These are phyloP conservation scores for Corella eumyota DNA, from an alignment of 23 tunicate species.

Conservation along the genomic window DNA sequence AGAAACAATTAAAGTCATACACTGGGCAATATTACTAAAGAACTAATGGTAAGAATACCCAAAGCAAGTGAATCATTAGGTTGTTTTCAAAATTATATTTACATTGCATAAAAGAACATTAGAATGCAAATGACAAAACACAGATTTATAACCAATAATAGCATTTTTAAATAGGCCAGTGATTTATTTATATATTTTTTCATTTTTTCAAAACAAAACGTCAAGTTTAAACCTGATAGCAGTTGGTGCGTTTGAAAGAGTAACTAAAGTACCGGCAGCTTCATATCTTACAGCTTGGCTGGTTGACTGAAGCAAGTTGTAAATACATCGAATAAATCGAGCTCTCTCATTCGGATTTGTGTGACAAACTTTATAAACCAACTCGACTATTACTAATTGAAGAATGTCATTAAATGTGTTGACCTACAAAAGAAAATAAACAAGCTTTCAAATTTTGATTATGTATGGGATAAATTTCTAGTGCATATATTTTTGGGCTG, in stretches of 20 bases:
- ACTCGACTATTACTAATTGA: constrained; percentile 95
- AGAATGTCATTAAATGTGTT: constrained; percentile 96
- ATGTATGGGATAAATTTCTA: background rate
- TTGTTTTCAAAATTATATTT: too few species aligned
- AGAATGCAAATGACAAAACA: too few species aligned
- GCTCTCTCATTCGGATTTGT: constrained; percentile 93
- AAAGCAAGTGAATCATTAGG: background rate
- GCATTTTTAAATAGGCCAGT: too few species aligned
- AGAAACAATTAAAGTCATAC: background rate
- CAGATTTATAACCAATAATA: too few species aligned
- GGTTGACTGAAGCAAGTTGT: constrained; percentile 90
- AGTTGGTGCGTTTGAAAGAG: constrained; percentile 93
- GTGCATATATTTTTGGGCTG: background rate
- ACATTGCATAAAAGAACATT: too few species aligned
- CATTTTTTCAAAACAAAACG: too few species aligned
- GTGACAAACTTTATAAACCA: constrained; percentile 98
- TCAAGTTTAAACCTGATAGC: constrained; percentile 95
- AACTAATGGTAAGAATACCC: background rate
- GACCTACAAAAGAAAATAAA: constrained; percentile 36
- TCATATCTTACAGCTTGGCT: constrained; percentile 98
- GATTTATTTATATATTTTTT: too few species aligned
- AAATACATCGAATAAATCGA: constrained; percentile 95
- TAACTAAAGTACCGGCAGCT: constrained; percentile 97
- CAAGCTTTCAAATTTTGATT: background rate
- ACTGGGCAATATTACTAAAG: too few species aligned